Conservation (phyloP, 2,888 invertebrate genomes). For the Diaperis boleti region DNA sequence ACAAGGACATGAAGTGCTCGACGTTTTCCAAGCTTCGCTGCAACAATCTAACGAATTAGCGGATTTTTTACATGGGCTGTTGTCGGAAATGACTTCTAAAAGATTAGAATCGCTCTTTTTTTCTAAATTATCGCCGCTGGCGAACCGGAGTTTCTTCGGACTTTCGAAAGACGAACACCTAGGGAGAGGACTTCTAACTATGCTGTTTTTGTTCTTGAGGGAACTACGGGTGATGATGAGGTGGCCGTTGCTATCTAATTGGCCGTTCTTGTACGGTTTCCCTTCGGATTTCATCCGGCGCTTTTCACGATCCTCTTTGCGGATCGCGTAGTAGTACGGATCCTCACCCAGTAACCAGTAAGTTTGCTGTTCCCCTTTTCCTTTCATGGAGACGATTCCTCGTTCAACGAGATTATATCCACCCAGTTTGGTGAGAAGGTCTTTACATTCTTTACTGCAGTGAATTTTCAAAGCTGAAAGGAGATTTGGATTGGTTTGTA, state of each 20-base stretch:
- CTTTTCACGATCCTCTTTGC: constrained; percentile 68
- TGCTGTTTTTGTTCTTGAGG: constrained; percentile 75
- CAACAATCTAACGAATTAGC: constrained; percentile 68
- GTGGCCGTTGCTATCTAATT: constrained; percentile 55
- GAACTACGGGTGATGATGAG: constrained; percentile 72
- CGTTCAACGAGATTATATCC: constrained; percentile 83
- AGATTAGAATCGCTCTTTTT: constrained; percentile 67
- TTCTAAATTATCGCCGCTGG: constrained; percentile 51
- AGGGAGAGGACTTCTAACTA: constrained; percentile 69
- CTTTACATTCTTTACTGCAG: constrained; percentile 81
- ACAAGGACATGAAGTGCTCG: constrained; percentile 80
- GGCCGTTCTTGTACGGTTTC: constrained; percentile 50
- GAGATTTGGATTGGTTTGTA: neutral
- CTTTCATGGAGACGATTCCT: constrained; percentile 84
- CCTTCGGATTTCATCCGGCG: constrained; percentile 65
- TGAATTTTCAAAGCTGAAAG: constrained; percentile 81
- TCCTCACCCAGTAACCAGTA: constrained; percentile 88
- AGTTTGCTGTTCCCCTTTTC: constrained; percentile 85
- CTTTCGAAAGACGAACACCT: constrained; percentile 87
- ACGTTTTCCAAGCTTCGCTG: constrained; percentile 63
- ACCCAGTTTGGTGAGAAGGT: constrained; percentile 77
- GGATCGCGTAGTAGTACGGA: constrained; percentile 69
- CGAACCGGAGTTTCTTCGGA: constrained; percentile 80
- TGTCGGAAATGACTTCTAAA: constrained; percentile 72
- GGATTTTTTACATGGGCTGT: constrained; percentile 69